phyloP scores from a whole-genome alignment of 1,140 invertebrate genomes.

The Orius insidiosus region DNA sequence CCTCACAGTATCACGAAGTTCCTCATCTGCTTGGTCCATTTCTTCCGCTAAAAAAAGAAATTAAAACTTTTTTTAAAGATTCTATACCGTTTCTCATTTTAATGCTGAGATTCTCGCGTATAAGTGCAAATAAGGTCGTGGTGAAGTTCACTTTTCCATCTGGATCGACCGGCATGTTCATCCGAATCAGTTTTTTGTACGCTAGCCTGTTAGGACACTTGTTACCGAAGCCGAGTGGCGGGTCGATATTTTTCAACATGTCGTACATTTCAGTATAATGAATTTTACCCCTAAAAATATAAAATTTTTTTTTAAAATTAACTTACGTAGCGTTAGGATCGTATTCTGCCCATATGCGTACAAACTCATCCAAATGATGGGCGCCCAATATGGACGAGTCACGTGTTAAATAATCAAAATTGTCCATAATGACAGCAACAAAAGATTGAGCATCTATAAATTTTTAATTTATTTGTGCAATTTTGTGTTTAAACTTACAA shows the following conservation, averaged over 20 bases:
- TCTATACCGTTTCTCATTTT: conserved; percentile 95
- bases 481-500: conserved; percentile 48
- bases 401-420: conserved; percentile 98
- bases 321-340: conserved; percentile 98
- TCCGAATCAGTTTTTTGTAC: conserved; percentile 96
- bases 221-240: conserved; percentile 97
- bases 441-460: conserved; percentile 95
- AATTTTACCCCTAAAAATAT: conserved; percentile 71
- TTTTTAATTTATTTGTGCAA: not conserved
- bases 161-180: conserved; percentile 97
- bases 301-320: conserved; percentile 15
- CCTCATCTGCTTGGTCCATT: conserved; percentile 97
- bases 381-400: conserved; percentile 98
- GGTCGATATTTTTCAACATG: conserved; percentile 99
- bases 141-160: conserved; percentile 97
- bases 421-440: conserved; percentile 99
- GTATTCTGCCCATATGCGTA: conserved; percentile 98
- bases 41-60: conserved; percentile 59
- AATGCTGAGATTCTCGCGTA: conserved; percentile 94
- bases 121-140: conserved; percentile 92
- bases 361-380: conserved; percentile 99
- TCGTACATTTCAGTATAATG: conserved; percentile 99
- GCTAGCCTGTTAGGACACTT: conserved; percentile 98
- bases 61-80: too few species aligned
- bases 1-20: conserved; percentile 86